These are phyloP conservation scores for Candidula unifasciata DNA, from an alignment of 2,888 invertebrate genomes.

Conservation along the genomic window DNA sequence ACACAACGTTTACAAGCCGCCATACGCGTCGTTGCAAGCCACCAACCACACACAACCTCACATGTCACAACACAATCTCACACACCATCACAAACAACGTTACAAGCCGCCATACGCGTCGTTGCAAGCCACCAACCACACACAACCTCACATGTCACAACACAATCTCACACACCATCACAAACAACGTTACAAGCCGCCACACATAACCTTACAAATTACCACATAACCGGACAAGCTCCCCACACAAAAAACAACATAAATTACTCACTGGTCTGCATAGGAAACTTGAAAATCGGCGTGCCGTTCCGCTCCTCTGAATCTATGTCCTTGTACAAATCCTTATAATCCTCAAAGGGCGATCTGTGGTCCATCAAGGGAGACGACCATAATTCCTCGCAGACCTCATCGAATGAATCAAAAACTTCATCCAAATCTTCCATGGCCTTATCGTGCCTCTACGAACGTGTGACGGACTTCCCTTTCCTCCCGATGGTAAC, in stretches of 20 bases:
- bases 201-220: neutral
- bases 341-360: slow-evolving; percentile 72
- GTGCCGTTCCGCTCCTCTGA: neutral
- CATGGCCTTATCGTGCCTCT: slow-evolving; percentile 13
- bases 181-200: too few species aligned
- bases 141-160: neutral
- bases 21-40: too few species aligned
- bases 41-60: neutral
- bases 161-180: neutral
- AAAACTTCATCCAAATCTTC: slow-evolving; percentile 53
- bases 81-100: too few species aligned
- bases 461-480: neutral
- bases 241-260: slow-evolving; percentile 18
- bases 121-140: neutral
- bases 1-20: neutral
- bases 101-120: neutral
- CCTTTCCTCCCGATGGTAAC: neutral
- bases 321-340: slow-evolving; percentile 63
- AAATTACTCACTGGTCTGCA: slow-evolving; percentile 16
- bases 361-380: slow-evolving; percentile 72
- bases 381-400: slow-evolving; percentile 68
- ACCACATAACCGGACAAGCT: too few species aligned
- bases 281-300: slow-evolving; percentile 2
- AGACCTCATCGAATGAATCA: slow-evolving; percentile 47
- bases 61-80: neutral